Conservation (phyloP, 2,797 vertebrate genomes). For the Lacerta agilis region DNA sequence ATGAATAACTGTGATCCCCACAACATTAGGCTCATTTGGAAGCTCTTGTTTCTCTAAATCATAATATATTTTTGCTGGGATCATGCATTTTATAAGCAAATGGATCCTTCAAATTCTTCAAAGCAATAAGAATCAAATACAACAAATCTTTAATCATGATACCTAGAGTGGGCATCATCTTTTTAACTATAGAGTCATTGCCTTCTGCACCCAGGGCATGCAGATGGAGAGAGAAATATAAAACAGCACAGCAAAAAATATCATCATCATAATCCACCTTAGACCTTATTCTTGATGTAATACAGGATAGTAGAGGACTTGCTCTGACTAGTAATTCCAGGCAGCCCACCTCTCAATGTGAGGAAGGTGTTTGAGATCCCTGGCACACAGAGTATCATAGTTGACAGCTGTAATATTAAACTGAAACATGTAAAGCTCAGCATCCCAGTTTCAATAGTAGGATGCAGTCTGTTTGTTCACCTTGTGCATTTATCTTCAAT, state of each 20-base stretch:
- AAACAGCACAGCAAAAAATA: background rate
- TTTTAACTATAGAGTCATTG: background rate
- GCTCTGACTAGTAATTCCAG: too few species aligned
- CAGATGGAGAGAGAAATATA: background rate
- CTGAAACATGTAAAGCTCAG: background rate
- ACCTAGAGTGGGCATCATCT: background rate
- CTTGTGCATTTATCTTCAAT: background rate
- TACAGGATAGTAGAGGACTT: too few species aligned
- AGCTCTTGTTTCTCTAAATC: background rate
- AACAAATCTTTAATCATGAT: background rate
- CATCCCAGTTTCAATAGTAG: background rate
- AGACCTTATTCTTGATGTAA: too few species aligned
- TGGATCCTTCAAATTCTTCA: background rate
- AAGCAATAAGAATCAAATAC: background rate
- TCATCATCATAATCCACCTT: too few species aligned
- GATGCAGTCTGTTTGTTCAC: slow-evolving; percentile 1
- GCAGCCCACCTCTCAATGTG: too few species aligned
- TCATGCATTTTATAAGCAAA: background rate
- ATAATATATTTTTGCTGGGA: background rate
- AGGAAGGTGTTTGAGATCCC: too few species aligned
- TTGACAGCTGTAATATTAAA: slow-evolving; percentile 9
- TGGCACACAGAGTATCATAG: background rate
- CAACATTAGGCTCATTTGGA: background rate
- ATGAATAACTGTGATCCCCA: background rate
- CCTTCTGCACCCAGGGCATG: background rate